Base-by-base conservation (phyloP, 2,888 invertebrate species). In the Aplocera efformata region DNA sequence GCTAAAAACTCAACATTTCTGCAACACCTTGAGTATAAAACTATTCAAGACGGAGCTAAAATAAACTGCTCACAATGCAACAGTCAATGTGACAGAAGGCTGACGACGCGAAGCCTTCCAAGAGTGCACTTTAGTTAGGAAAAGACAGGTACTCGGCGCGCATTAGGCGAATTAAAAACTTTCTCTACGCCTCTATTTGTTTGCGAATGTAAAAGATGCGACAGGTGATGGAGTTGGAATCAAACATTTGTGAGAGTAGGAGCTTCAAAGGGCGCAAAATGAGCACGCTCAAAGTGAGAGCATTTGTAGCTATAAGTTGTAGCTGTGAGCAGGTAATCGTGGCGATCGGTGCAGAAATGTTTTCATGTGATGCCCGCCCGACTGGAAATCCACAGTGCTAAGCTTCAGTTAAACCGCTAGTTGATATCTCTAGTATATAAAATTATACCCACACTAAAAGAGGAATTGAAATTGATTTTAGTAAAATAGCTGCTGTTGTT, bases 121-220 rank as follows among this genome's bases (percentile, higher is more conserved):
- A 76, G 68, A 70, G 72, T 74, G 77, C 75, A 74, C 75, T 79
- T 79, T 78, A 76, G 65, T 76, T 74, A 74, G 71, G 66, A 72
- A 79, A 74, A 74, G 69, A 72, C 74, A 75, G 68, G 70, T 74
- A 75, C 72, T 69, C 60, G 57, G 66, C 61, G 70, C 84, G 83
- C 88, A 88, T 88, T 86, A 86, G 86, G 82, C 79, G 74, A 85
- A 88, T 88, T 88, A 88, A 86, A 85, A 85, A 80, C 70, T 73
- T 71, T 72, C 66, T 63, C 71, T 71, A 66, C 67, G 64, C 58
- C 65, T 73, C 70, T 66, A 75, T 79, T 83, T 83, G 79, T 82
- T 79, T 55, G 60, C 58, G 48, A 65, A 73, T 75, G 71, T 70
- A 74, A 73, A 79, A 65, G 59, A 54, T 66, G 63, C 67, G 64